Evolutionary conservation across 2,797 vertebrate genomes (phyloP), one percentile per base, ranked within the genome.

Genomic region (Pantherophis alleghaniensis): DNA sequence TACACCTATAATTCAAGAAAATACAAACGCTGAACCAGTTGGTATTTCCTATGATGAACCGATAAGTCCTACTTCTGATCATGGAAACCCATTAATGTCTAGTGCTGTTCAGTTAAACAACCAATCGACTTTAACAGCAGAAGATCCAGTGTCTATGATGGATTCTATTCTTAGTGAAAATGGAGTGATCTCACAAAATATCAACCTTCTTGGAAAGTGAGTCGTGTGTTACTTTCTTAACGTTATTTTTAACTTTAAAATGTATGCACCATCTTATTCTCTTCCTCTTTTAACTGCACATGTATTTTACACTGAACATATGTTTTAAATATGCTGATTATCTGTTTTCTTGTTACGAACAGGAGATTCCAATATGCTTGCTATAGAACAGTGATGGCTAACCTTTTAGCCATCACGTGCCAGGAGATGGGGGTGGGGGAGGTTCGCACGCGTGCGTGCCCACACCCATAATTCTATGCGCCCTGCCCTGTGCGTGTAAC

Each of bases 121-220:
- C 91, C 96, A 98, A 26, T 98, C 98, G 0, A 89, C 94, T 32
- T 97, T 98, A 92, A 98, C 97, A 93, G 96, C 98, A 91, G 99
- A 99, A 96, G 99, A 99, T 94, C 99, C 99, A 0, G 97, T 99
- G 42, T 99, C 98, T 90, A 98, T 99, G 98, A 99, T 99, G 99
- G 99, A 99, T 97, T 99, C 99, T 90, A 99, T 99, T 96, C 98
- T 99, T 91, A 99, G 96, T 56, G 99, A 99, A 94, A 99, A 98
- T 18, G 98, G 98, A 88, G 98, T 98, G 0, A 98, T 99, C 95
- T 98, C 98, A 66, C 98, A 99, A 95, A 99, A 99, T 94, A 99
- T 99, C 94, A 99, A 98, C 96, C 98, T 99, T 86, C 97, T 99
- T 96, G 99, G 99, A 93, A 99, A 99, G 99, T 99, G 96, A 98